Percentiles rank a stretch among this genome's conserved stretches.
phyloP scores from a whole-genome alignment of 2,113 vertebrate species.

The Syngnathus floridae region DNA sequence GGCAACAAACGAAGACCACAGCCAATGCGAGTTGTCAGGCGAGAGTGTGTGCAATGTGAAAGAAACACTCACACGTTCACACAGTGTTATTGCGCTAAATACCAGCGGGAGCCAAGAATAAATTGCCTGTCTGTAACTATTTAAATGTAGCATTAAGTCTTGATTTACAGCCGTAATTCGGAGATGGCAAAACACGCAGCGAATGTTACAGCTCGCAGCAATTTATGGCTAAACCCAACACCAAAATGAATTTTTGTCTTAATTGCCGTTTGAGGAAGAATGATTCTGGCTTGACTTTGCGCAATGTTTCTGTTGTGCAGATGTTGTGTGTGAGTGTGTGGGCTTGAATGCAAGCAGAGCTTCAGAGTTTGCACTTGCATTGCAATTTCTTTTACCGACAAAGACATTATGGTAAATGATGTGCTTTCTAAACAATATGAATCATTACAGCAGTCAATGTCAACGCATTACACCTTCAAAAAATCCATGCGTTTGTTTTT shows the following conservation, averaged over 20 bases:
- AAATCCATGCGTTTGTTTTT: neutral
- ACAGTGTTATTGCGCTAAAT: constrained; percentile 42
- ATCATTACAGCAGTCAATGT: neutral
- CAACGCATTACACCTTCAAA: neutral
- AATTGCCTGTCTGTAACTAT: constrained; percentile 74
- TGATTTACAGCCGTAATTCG: constrained; percentile 66
- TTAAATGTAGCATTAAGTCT: constrained; percentile 63
- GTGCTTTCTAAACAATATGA: neutral
- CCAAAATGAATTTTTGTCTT: constrained; percentile 65
- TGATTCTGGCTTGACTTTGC: constrained; percentile 45
- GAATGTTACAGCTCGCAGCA: constrained; percentile 68
- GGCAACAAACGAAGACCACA: constrained; percentile 44
- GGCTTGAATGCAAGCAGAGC: neutral
- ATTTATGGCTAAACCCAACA: constrained; percentile 61
- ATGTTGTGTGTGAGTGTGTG: constrained; percentile 12
- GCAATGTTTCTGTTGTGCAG: constrained; percentile 32
- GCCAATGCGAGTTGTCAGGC: constrained; percentile 59
- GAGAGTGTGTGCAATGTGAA: constrained; percentile 35
- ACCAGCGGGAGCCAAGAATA: constrained; percentile 60
- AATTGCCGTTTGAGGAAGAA: constrained; percentile 61
- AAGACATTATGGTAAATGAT: neutral
- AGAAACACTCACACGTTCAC: constrained; percentile 30
- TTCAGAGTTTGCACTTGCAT: constrained; percentile 6
- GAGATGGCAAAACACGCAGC: constrained; percentile 59
- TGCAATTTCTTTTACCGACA: neutral